Conservation (phyloP, 2,888 invertebrate genomes). For the Rhamphomyia laevipes region DNA sequence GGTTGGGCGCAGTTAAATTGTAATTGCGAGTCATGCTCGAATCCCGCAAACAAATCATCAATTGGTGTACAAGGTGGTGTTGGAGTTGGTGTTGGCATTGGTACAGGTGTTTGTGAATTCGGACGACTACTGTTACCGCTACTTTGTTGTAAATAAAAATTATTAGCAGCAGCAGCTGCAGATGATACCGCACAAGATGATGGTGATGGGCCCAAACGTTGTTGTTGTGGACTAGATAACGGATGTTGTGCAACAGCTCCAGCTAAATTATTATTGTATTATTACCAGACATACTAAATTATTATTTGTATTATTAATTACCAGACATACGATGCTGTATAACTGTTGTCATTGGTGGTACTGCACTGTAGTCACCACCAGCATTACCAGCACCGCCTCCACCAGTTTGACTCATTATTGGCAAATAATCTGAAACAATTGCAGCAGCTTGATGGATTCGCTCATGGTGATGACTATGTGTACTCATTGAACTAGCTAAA, state of each 20-base stretch:
- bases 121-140: slow-evolving; percentile 11
- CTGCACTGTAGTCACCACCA: slow-evolving; percentile 38
- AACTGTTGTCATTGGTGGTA: slow-evolving; percentile 56
- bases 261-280: slow-evolving; percentile 12
- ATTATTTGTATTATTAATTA: too few species aligned
- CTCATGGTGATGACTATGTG: slow-evolving; percentile 33
- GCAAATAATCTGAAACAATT: too few species aligned
- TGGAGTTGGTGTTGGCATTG: slow-evolving; percentile 30
- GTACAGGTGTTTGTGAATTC: slow-evolving; percentile 39
- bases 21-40: too few species aligned
- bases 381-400: too few species aligned
- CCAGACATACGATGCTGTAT: slow-evolving; percentile 55
- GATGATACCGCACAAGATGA: slow-evolving; percentile 44
- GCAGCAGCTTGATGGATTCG: slow-evolving; percentile 37
- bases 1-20: too few species aligned
- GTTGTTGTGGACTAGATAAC: slow-evolving; percentile 38
- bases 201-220: too few species aligned
- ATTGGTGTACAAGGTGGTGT: slow-evolving; percentile 35
- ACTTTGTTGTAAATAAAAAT: slow-evolving; percentile 45
- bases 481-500: slow-evolving; percentile 18
- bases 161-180: slow-evolving; percentile 44
- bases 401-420: slow-evolving; percentile 46
- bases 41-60: too few species aligned
- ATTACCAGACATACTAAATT: slow-evolving; percentile 41
- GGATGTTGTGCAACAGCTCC: slow-evolving; percentile 27